Evolutionary conservation across 2,113 vertebrate genomes (phyloP), one percentile per base, ranked within the genome.

Genomic region (Oplegnathus fasciatus): DNA sequence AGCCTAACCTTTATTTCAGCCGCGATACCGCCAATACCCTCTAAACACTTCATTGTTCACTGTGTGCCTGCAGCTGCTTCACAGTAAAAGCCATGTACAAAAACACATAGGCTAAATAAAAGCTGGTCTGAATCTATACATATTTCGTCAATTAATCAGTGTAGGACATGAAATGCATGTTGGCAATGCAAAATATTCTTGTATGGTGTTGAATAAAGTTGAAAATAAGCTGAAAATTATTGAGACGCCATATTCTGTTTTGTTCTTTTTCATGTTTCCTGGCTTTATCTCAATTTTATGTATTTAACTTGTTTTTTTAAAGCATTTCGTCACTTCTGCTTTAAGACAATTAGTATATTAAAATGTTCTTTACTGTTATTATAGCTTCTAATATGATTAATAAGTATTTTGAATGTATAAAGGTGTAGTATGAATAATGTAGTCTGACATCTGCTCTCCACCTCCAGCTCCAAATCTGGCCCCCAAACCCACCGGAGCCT

Each of bases 401-500:
- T n/a, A n/a, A 6, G 54, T 13, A 57, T 9, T 55, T n/a, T 57
- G 10, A 26, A 55, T 22, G 20, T 8, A 24, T 55, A 37, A 37
- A 37, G 34, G 55, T 26, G 24, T 55, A 2, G 9, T 28, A 28
- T 15, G 55, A 58, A 65, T 10, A 11, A 2, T 50, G 32, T 9
- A 24, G 20, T 46, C 8, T 70, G 10, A 52, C 71, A 2, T 60
- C 44, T 69, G 6, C 5, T 71, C 46, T 82, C 14, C 54, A 0
- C 15, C 30, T 72, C 0, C 66, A 92, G 86, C 80, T 32, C 80
- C 91, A 4, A 85, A 62, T 58, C 80, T 91, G 70, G 72, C 62
- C 18, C 85, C 86, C 2, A 91, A 88, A 88, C 82, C 84, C 1
- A 22, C 67, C 1, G 30, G 5, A 24, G 64, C 54, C 20, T 70